These are phyloP conservation scores for Shinisaurus crocodilurus DNA, from an alignment of 2,113 vertebrate species.

Conservation along the genomic window DNA sequence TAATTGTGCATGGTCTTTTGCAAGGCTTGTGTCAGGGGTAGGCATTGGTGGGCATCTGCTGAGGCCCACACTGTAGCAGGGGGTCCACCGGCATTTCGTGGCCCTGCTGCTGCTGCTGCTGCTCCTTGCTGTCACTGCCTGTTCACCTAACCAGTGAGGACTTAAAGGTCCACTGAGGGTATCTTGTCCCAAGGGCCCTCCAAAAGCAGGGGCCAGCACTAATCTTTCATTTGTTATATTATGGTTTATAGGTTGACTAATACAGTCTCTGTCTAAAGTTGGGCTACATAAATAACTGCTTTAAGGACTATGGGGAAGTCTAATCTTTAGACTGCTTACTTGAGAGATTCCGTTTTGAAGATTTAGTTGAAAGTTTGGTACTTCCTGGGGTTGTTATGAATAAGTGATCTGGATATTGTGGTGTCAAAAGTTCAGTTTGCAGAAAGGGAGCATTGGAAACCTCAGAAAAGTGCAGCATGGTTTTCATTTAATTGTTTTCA, in stretches of 20 bases:
- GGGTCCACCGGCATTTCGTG: no score
- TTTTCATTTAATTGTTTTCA: background rate
- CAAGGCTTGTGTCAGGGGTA: no score
- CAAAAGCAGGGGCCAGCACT: no score
- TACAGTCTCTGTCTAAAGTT: no score
- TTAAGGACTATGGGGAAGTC: background rate
- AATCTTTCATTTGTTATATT: background rate
- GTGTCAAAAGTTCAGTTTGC: background rate
- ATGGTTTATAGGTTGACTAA: background rate
- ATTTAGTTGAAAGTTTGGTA: background rate
- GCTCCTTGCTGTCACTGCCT: no score
- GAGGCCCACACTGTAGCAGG: no score
- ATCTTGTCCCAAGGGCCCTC: no score
- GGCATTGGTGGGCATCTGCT: no score
- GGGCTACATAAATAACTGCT: background rate
- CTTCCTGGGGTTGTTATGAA: background rate
- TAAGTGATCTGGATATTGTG: background rate
- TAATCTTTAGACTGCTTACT: background rate
- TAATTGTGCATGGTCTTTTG: background rate
- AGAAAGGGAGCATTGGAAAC: background rate
- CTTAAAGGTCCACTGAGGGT: no score
- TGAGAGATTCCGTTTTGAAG: background rate
- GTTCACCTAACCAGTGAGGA: no score
- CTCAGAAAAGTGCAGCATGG: background rate
- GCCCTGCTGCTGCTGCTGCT: no score